A percentile compares a stretch with the other conserved stretches of the same genome.
These are phyloP conservation scores for Amiota communis DNA, from an alignment of 2,888 invertebrate genomes.

Conservation along the genomic window DNA sequence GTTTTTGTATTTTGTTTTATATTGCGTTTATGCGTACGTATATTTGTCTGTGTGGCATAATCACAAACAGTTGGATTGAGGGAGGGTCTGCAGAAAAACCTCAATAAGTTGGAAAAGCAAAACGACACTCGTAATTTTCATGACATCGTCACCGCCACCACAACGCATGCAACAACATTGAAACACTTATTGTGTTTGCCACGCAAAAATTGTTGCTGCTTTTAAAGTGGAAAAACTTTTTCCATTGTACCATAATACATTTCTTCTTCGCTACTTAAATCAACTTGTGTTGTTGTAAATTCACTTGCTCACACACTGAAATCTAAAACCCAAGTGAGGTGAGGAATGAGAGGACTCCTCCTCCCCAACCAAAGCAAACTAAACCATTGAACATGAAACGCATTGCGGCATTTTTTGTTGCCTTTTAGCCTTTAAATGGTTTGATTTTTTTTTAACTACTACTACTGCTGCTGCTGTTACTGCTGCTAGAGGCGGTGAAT, in stretches of 20 bases:
- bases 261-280: too few species aligned
- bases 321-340: too few species aligned
- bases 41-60: too few species aligned
- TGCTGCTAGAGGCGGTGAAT: too few species aligned
- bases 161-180: conserved; percentile 1
- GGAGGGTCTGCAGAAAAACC: too few species aligned
- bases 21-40: conserved; percentile 4
- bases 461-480: background rate
- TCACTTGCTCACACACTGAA: too few species aligned
- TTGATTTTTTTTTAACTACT: conserved; percentile 1
- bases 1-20: conserved; percentile 1
- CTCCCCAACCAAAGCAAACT: background rate
- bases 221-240: background rate
- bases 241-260: too few species aligned
- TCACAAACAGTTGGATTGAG: too few species aligned
- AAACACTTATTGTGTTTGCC: conserved; percentile 1
- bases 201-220: conserved; percentile 9
- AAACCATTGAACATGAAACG: conserved; percentile 13
- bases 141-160: conserved; percentile 14
- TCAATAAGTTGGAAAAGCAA: background rate
- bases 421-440: conserved; percentile 19
- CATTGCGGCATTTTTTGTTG: conserved; percentile 23
- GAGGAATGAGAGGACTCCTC: too few species aligned
- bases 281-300: background rate
- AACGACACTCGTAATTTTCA: conserved; percentile 43